Percentiles rank a stretch among this genome's conserved stretches.
These are phyloP conservation scores for Leptarthrus brevirostris DNA, from an alignment of 2,888 invertebrate genomes.

Conservation along the genomic window DNA sequence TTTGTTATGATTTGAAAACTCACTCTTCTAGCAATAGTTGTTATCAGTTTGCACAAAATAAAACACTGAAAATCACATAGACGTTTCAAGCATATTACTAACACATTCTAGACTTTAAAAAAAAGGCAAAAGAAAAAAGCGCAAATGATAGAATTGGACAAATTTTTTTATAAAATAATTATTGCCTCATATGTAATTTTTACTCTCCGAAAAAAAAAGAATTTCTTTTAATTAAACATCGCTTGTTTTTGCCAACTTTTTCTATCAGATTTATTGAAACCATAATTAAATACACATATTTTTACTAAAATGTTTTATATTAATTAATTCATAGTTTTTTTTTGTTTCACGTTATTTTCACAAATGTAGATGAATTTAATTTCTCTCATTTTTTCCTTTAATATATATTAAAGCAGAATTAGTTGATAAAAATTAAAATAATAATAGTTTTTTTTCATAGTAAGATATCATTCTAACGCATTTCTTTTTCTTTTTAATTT, in stretches of 20 bases:
- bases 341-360: slow-evolving; percentile 33
- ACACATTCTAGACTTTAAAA: not conserved
- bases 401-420: slow-evolving; percentile 11
- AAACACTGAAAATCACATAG: slow-evolving; percentile 8
- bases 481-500: slow-evolving; percentile 54
- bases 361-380: slow-evolving; percentile 48
- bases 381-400: slow-evolving; percentile 45
- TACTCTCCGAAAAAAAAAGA: slow-evolving; percentile 41
- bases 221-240: slow-evolving; percentile 51
- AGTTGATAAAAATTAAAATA: slow-evolving; percentile 45
- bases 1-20: slow-evolving; percentile 23
- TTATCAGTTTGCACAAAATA: slow-evolving; percentile 25
- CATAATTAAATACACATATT: slow-evolving; percentile 8
- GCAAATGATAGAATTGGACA: slow-evolving; percentile 48
- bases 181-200: not conserved
- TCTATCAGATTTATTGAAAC: slow-evolving; percentile 12
- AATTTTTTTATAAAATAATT: not conserved
- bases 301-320: slow-evolving; percentile 10
- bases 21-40: slow-evolving; percentile 3
- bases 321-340: slow-evolving; percentile 18
- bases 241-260: slow-evolving; percentile 55
- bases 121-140: slow-evolving; percentile 15
- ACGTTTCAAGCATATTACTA: slow-evolving; percentile 11
- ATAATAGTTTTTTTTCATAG: slow-evolving; percentile 49
- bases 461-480: slow-evolving; percentile 54